Conservation (phyloP, 1,140 invertebrate species). For the Penaeus japonicus region DNA sequence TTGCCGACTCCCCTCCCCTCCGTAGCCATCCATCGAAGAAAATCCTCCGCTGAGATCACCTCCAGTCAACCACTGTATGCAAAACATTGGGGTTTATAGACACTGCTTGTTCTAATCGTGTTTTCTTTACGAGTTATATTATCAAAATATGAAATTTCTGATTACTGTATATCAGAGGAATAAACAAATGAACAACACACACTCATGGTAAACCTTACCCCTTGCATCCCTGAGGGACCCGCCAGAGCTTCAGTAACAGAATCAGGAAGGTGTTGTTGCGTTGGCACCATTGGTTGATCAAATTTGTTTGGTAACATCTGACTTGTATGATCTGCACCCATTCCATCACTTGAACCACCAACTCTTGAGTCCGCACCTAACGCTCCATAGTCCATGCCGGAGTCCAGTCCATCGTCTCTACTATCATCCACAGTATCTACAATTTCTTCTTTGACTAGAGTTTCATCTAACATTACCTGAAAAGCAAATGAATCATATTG, state of each 20-base stretch:
- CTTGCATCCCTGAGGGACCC: conserved; percentile 46
- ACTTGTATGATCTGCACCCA: neutral
- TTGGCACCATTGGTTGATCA: conserved; percentile 21
- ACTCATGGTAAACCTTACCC: conserved; percentile 10
- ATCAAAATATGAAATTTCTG: no score
- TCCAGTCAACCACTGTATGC: conserved; percentile 19
- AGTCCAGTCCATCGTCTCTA: conserved; percentile 15
- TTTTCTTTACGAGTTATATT: no score
- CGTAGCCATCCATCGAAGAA: conserved; percentile 20
- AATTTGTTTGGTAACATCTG: conserved; percentile 38
- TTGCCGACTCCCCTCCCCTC: conserved; percentile 34
- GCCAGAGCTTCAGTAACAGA: conserved; percentile 37
- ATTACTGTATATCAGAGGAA: no score
- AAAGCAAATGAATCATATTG: neutral
- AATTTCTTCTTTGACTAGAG: conserved; percentile 51
- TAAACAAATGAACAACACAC: neutral
- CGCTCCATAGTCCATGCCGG: conserved; percentile 38
- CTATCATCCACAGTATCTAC: conserved; percentile 22
- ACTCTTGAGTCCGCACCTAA: conserved; percentile 21
- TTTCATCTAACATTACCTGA: conserved; percentile 42
- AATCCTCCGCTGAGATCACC: conserved; percentile 30
- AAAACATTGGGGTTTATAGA: no score
- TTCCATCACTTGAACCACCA: conserved; percentile 16
- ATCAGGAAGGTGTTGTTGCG: conserved; percentile 31
- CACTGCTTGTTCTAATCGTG: no score